phyloP scores from a whole-genome alignment of 2,888 invertebrate genomes.

The Galeopsomyia nigrocyanea region DNA sequence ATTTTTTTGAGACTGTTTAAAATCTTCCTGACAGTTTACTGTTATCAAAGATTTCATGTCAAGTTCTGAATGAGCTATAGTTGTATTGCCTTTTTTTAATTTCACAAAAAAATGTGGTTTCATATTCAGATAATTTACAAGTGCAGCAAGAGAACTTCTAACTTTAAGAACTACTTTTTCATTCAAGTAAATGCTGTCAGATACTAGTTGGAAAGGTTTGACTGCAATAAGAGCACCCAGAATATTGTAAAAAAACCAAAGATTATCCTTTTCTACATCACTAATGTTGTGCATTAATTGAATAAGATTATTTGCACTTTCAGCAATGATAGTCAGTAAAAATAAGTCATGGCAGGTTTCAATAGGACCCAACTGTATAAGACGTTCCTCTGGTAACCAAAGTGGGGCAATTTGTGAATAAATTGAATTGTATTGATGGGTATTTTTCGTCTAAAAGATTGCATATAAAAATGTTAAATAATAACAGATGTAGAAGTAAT shows the following conservation, averaged over 20 bases:
- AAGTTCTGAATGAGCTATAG: constrained; percentile 69
- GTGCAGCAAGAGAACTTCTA: constrained; percentile 66
- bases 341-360: constrained; percentile 66
- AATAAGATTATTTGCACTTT: constrained; percentile 73
- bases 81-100: constrained; percentile 66
- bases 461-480: constrained; percentile 1
- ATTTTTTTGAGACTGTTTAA: constrained; percentile 68
- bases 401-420: constrained; percentile 40
- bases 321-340: constrained; percentile 72
- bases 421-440: constrained; percentile 3
- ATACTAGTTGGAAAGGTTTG: constrained; percentile 58
- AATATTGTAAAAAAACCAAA: constrained; percentile 61
- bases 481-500: constrained; percentile 4
- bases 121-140: constrained; percentile 70
- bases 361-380: constrained; percentile 65
- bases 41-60: constrained; percentile 71
- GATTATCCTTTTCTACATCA: constrained; percentile 48
- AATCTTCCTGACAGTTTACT: constrained; percentile 66
- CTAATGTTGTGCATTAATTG: constrained; percentile 56
- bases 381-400: constrained; percentile 58
- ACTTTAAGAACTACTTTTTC: constrained; percentile 72
- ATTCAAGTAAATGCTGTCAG: constrained; percentile 64
- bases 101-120: constrained; percentile 70
- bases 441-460: constrained; percentile 23
- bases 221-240: constrained; percentile 62